A percentile compares a stretch with the other conserved stretches of the same genome.
Conservation (phyloP, 2,113 vertebrate genomes). For the Kryptolebias marmoratus region DNA sequence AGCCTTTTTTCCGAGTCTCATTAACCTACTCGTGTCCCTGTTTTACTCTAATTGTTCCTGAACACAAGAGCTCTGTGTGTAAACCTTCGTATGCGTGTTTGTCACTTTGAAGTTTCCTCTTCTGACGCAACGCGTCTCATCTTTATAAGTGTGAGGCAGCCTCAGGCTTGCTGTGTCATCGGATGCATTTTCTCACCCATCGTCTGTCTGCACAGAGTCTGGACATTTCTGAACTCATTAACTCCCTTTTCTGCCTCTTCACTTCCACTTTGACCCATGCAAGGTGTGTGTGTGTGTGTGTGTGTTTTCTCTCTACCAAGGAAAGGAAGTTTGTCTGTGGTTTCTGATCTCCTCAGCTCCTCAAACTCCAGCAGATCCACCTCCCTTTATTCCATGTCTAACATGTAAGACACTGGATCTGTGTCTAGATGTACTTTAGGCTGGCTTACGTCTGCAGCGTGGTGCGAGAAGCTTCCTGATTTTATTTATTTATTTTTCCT, state of each 20-base stretch:
- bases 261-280: constrained; percentile 59
- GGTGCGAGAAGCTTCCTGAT: background rate
- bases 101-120: constrained; percentile 22
- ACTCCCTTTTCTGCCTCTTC: constrained; percentile 51
- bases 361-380: constrained; percentile 84
- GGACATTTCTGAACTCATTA: constrained; percentile 29
- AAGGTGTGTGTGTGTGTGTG: constrained; percentile 53
- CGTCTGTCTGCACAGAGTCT: constrained; percentile 6
- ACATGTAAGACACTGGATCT: constrained; percentile 83
- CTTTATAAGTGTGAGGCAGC: background rate
- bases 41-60: constrained; percentile 18
- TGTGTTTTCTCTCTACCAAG: constrained; percentile 78
- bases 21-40: constrained; percentile 8
- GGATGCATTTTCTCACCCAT: constrained; percentile 8
- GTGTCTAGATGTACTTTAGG: constrained; percentile 47
- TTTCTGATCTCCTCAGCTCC: constrained; percentile 82
- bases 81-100: constrained; percentile 8
- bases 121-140: background rate
- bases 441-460: constrained; percentile 1
- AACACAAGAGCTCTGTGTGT: constrained; percentile 57
- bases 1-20: background rate
- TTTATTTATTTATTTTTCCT: too few species aligned
- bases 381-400: constrained; percentile 84
- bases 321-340: constrained; percentile 85
- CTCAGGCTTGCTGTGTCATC: background rate